Conservation (phyloP, 2,797 vertebrate species). For the Lepus oiostolus region DNA sequence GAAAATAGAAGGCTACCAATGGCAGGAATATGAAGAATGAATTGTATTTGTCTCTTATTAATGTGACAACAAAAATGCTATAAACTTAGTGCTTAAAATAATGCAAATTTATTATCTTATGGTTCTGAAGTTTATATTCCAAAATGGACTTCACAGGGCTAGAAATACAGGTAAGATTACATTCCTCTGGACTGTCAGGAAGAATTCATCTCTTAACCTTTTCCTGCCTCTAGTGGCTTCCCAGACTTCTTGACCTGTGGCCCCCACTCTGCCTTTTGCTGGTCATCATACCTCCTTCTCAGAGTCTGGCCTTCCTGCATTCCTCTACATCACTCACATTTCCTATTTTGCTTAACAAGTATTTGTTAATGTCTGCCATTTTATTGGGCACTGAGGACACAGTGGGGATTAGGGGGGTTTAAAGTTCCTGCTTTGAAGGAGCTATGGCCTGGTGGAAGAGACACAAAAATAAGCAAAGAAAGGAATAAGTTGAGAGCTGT, state of each 20-base stretch:
- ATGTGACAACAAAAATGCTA: not conserved
- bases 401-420: not conserved
- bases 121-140: not conserved
- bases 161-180: not conserved
- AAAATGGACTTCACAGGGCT: not conserved
- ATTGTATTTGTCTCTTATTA: not conserved
- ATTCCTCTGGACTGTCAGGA: not conserved
- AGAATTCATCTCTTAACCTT: not conserved
- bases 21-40: not conserved
- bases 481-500: not conserved
- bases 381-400: not conserved
- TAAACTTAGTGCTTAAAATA: not conserved
- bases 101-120: not conserved
- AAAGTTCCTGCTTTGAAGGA: not conserved
- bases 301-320: not conserved
- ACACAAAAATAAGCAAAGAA: not conserved
- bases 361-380: not conserved
- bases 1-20: too few relatives aligned
- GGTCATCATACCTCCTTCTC: not conserved
- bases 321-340: not conserved
- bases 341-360: not conserved
- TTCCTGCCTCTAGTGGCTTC: not conserved
- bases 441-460: not conserved
- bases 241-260: not conserved
- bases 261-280: not conserved